Evolutionary conservation across 1,140 invertebrate genomes (phyloP), one percentile per base, ranked within the genome.

Genomic region (Theocolax elegans): DNA sequence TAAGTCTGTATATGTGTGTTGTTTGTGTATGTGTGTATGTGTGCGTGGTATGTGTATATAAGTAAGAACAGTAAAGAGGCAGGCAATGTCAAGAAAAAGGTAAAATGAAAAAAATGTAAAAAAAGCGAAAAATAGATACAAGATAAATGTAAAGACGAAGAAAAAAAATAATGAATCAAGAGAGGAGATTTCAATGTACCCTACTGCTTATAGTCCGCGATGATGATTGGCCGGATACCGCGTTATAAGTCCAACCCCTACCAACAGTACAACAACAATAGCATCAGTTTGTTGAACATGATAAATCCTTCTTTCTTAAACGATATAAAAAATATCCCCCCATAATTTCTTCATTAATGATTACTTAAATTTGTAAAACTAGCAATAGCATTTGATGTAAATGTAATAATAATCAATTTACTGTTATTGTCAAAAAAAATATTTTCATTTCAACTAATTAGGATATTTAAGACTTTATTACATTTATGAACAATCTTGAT

Each of bases 131-230:
- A 72, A 72, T 56, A 72, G 49, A 72, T 71, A 46, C 71, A 27
- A 75, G 58, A 68, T 19, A 72, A 42, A 67, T 51, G 31, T 60
- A 71, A 74, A 72, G 63, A 73, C 62, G 58, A 72, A 74, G 53
- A 72, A 67, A 73, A 58, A 71, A 40, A 62, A 67, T 65, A 62
- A 67, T 51, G 66, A 72, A 72, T 70, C 35, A 77, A 74, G 69
- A 79, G 63, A 79, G 74, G 72, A 80, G 76, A 76, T 76, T 75
- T 79, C 72, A 77, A 73, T 85, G 83, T 85, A 85, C 80, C 83
- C 82, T 83, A 85, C 75, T 83, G 77, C 75, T 84, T 77, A 81
- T 83, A 84, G 81, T 80, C 83, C 76, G 83, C 79, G 74, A 78
- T 79, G 82, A 77, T 83, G 83, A 84, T 82, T 79, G 53, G 75